Conservation (phyloP, 2,797 vertebrate species). For the Coregonus suidteri region DNA sequence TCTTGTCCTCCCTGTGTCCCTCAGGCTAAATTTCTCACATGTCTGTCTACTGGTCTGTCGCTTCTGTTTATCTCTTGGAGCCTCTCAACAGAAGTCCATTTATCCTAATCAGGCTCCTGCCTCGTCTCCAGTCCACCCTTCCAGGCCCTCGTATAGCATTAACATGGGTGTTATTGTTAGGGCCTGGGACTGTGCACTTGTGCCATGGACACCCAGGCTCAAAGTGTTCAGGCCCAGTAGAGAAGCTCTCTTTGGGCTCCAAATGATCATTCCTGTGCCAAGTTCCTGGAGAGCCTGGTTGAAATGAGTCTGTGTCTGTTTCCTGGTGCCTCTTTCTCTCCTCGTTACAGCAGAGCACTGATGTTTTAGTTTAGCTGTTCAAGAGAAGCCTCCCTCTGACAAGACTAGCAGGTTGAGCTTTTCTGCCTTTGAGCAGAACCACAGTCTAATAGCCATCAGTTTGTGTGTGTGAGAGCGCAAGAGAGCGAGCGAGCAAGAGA, state of each 20-base stretch:
- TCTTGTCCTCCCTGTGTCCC: constrained; percentile 19
- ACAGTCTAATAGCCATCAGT: constrained; percentile 52
- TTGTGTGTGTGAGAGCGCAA: constrained; percentile 35
- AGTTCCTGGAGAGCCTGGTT: constrained; percentile 46
- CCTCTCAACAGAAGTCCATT: constrained; percentile 14
- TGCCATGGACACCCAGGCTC: constrained; percentile 27
- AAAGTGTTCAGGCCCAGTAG: constrained; percentile 44
- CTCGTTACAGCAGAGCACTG: constrained; percentile 45
- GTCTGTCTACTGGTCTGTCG: neutral
- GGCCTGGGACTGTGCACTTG: constrained; percentile 32
- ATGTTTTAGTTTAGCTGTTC: constrained; percentile 37
- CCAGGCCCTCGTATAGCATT: constrained; percentile 20
- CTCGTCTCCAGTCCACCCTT: constrained; percentile 15
- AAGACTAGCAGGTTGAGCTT: constrained; percentile 39
- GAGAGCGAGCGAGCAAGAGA: neutral
- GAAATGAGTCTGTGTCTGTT: constrained; percentile 54
- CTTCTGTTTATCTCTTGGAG: constrained; percentile 13
- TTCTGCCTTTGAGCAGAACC: constrained; percentile 46
- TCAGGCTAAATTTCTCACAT: constrained; percentile 1
- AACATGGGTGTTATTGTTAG: constrained; percentile 39
- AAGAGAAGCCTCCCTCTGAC: constrained; percentile 31
- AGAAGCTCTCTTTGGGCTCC: constrained; percentile 42
- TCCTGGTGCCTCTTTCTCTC: constrained; percentile 57
- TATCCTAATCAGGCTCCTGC: constrained; percentile 30
- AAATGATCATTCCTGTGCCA: constrained; percentile 51